These are phyloP conservation scores for Conus ventricosus DNA, from an alignment of 1,140 invertebrate species.

Conservation along the genomic window DNA sequence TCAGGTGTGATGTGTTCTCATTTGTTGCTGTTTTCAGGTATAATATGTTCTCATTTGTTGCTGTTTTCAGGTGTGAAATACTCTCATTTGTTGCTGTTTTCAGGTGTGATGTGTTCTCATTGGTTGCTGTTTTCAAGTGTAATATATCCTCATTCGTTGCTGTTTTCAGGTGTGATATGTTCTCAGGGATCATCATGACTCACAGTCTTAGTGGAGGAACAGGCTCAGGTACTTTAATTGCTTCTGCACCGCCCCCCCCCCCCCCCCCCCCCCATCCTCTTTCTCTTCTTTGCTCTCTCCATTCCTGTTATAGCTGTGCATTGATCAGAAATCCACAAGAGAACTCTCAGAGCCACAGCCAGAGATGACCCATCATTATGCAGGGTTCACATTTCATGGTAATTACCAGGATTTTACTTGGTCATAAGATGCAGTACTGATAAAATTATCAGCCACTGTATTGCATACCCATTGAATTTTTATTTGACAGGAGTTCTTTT, in stretches of 20 bases:
- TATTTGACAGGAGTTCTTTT: too few species aligned
- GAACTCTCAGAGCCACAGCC: too few species aligned
- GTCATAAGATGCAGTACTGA: too few species aligned
- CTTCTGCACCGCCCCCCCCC: background rate
- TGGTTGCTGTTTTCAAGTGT: background rate
- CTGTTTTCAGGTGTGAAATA: too few species aligned
- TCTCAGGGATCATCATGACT: slow-evolving; percentile 62
- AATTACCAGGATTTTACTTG: too few species aligned
- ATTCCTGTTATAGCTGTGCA: too few species aligned
- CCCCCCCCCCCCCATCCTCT: background rate
- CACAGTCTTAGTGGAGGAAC: slow-evolving; percentile 73
- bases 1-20: background rate
- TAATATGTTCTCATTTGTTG: background rate
- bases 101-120: too few species aligned
- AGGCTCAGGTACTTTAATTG: slow-evolving; percentile 57
- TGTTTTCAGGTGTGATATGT: slow-evolving; percentile 65
- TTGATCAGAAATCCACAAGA: too few species aligned
- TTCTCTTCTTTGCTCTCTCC: background rate
- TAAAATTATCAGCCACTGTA: too few species aligned
- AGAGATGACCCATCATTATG: too few species aligned
- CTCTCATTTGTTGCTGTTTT: background rate
- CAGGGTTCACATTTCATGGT: too few species aligned
- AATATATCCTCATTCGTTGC: slow-evolving; percentile 1
- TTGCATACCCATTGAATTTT: too few species aligned
- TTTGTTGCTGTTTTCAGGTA: background rate